Evolutionary conservation across 2,888 invertebrate species (phyloP), one percentile per base, ranked within the genome.

Genomic region (Epinotia ramella): DNA sequence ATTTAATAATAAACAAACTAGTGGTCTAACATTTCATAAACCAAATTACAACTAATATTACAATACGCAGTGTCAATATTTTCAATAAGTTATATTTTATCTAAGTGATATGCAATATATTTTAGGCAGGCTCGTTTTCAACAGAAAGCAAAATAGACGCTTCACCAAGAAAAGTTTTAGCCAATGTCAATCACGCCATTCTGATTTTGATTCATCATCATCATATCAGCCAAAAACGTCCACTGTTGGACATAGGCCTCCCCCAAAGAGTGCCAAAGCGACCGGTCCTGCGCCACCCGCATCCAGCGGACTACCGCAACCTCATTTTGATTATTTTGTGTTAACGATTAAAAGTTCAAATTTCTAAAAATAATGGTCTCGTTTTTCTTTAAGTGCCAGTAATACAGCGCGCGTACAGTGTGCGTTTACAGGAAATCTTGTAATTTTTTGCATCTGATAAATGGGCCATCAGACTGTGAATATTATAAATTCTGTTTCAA

Each of bases 21-120:
- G 72, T 79, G 67, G 73, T 80, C 85, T 88, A 87, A 87, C 86
- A 81, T 85, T 85, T 77, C 73, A 83, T 66, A 81, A 83, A 81
- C 80, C 79, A 81, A 80, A 79, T 78, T 79, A 81, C 79, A 84
- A 84, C 81, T 81, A 81, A 80, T 80, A 83, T 75, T 77, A 46
- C 63, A 73, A 75, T 76, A 77, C 75, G 84, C 81, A 80, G 79
- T 84, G 83, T 84, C 78, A 78, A 84, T 81, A 80, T 79, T 73
- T 78, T 84, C 80, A 84, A 85, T 82, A 84, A 84, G 84, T 86
- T 81, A 83, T 88, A 86, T 87, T 88, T 84, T 87, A 83, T 86
- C 90, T 91, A 92, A 90, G 87, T 94, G 93, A 94, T 94, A 94
- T 94, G 93, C 93, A 93, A 92, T 93, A 92, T 88, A 91, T 85